Base-by-base conservation (phyloP, 2,888 invertebrate species). In the Rosalia funebris region DNA sequence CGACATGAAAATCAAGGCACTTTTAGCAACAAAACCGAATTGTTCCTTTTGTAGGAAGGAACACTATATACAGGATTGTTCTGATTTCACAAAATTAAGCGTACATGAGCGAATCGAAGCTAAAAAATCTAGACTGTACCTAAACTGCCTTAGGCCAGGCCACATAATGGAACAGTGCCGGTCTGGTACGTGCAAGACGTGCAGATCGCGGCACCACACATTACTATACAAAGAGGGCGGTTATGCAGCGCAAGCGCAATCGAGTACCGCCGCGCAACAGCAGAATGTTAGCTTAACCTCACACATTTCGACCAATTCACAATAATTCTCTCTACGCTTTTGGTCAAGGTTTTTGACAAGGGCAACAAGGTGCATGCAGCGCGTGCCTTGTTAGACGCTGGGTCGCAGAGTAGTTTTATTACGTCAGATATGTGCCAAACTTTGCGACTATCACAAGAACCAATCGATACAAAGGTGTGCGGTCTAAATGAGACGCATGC, bases 351-450 rank as follows among this genome's bases (percentile, higher is more conserved):
- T 32, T 39, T 53, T 1, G 62, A 58, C 25, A 31, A 42, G 15
- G 15, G 46, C 14, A 53, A 46, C n/a, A 62, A 53, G 14, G 9
- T 17, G 1, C 41, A 41, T 10, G 16, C 20, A 17, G 36, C 42
- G 7, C 50, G 62, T 34, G 62, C 54, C 9, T 36, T 62, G 2
- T 47, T 58, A 19, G 62, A 57, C 20, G 39, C 44, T 19, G 55
- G 55, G 5, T 12, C 10, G 2, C n/a, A 34, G 10, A 34, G 34
- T n/a, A 34, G 11, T 34, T 34, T 34, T n/a, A 34, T 34, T 2
- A 34, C 34, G 34, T 3, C 5, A 7, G 34, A 34, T 5, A 2
- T 34, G 2, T 34, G 34, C 11, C 2, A 11, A n/a, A 34, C 2
- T 2, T 34, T 34, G 34, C 34, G 10, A n/a, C n/a, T n/a, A n/a